Conservation (phyloP, 2,113 vertebrate species). For the Trochalopteron elliotii region DNA sequence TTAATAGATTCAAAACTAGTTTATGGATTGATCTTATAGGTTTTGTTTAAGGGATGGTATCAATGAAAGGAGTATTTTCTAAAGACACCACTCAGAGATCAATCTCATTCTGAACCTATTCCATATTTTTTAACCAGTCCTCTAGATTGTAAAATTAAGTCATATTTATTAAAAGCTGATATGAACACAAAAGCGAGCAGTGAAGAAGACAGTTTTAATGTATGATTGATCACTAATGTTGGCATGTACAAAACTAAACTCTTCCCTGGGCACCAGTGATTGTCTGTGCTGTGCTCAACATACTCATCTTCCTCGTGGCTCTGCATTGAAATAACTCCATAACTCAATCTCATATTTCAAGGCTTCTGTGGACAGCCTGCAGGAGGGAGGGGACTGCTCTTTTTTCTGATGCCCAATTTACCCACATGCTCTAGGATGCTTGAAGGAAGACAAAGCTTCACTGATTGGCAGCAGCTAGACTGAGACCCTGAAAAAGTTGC, state of each 20-base stretch:
- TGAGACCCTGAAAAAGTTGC: constrained; percentile 37
- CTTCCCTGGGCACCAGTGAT: neutral
- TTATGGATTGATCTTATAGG: neutral
- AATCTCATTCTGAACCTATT: neutral
- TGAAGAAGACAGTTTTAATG: neutral
- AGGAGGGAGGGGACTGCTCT: neutral
- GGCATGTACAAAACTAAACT: neutral
- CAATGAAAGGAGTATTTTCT: neutral
- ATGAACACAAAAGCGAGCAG: neutral
- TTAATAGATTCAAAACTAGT: neutral
- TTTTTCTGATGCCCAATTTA: constrained; percentile 34
- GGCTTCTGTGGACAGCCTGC: constrained; percentile 13
- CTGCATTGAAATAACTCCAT: neutral
- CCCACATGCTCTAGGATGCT: neutral
- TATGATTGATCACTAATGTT: neutral
- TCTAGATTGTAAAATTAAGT: neutral
- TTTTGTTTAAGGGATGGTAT: neutral
- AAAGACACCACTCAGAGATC: neutral
- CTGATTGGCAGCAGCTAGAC: constrained; percentile 36
- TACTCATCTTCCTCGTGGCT: neutral
- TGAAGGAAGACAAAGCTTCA: constrained; percentile 16
- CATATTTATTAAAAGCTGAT: neutral
- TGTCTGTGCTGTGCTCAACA: neutral
- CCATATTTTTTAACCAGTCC: neutral
- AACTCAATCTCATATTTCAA: constrained; percentile 14